These are phyloP conservation scores for Cottoperca gobio DNA, from an alignment of 2,797 vertebrate genomes.

Conservation along the genomic window DNA sequence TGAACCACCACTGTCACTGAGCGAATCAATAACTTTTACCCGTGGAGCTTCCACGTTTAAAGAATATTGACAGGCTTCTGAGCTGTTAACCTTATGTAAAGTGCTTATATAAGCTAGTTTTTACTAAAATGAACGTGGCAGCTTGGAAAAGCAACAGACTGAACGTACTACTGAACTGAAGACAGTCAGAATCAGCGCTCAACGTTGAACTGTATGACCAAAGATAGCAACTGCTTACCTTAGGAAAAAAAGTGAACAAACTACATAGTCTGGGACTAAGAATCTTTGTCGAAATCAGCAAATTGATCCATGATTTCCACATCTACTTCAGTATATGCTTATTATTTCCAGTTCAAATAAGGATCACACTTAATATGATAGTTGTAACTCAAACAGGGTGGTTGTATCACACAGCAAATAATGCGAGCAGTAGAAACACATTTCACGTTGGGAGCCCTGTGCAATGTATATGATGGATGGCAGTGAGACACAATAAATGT, in stretches of 20 bases:
- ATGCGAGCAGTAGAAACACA: conserved; percentile 14
- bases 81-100: background rate
- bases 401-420: conserved; percentile 6
- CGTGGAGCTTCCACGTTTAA: background rate
- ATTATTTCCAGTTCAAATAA: conserved; percentile 13
- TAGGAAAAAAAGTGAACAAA: background rate
- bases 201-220: background rate
- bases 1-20: background rate
- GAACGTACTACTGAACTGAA: background rate
- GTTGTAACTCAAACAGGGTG: conserved; percentile 28
- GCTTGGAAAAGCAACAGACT: background rate
- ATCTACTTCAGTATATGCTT: background rate
- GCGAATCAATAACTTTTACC: background rate
- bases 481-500: conserved; percentile 21
- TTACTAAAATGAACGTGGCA: background rate
- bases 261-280: background rate
- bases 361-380: background rate
- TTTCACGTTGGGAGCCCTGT: conserved; percentile 48
- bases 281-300: background rate
- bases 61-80: background rate
- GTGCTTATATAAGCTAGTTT: background rate
- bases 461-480: conserved; percentile 52
- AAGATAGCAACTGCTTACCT: background rate
- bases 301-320: background rate
- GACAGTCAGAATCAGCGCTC: no score